Percentiles rank a stretch among this genome's conserved stretches.
phyloP scores from a whole-genome alignment of 2,113 vertebrate genomes.

The Pithys albifrons region DNA sequence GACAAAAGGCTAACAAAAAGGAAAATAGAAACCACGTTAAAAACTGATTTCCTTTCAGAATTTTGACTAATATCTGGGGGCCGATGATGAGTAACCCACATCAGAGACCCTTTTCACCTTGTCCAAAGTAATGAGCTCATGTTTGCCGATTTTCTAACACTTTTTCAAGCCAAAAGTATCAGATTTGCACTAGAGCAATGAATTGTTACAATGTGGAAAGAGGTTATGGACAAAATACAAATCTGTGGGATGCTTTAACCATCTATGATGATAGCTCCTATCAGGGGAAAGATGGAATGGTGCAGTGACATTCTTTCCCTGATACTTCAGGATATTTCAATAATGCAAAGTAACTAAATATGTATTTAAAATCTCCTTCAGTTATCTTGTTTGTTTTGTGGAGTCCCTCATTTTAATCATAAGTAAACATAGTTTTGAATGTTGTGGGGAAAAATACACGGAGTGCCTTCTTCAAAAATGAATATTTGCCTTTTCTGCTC shows the following conservation, averaged over 20 bases:
- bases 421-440: neutral
- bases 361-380: neutral
- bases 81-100: neutral
- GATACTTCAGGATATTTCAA: neutral
- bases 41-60: neutral
- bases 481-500: neutral
- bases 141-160: slow-evolving; percentile 5
- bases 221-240: neutral
- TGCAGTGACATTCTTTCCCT: neutral
- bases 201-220: slow-evolving; percentile 34
- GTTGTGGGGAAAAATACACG: neutral
- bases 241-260: slow-evolving; percentile 13
- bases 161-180: slow-evolving; percentile 19
- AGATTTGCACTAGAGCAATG: slow-evolving; percentile 11
- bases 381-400: neutral
- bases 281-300: neutral
- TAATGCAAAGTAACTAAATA: neutral
- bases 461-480: neutral
- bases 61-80: slow-evolving; percentile 1
- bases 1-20: slow-evolving; percentile 4
- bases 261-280: neutral
- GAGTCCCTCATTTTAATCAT: neutral
- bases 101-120: slow-evolving; percentile 32
- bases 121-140: slow-evolving; percentile 49
- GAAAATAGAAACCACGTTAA: neutral